phyloP scores from a whole-genome alignment of 2,888 invertebrate genomes.

The Ceratothoa steindachneri region DNA sequence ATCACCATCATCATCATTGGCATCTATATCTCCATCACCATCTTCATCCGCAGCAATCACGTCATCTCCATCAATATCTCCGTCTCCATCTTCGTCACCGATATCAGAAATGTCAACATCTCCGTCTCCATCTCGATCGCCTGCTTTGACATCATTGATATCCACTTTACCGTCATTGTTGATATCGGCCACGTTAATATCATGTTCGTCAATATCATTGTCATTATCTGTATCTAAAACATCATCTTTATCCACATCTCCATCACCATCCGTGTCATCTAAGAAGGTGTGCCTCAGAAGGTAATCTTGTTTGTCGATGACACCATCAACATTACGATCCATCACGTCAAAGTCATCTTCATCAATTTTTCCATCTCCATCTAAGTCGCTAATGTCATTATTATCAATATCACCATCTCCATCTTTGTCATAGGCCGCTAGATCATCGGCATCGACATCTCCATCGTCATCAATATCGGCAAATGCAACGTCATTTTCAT shows the following conservation, averaged over 20 bases:
- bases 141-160: constrained; percentile 21
- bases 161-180: constrained; percentile 38
- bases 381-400: constrained; percentile 27
- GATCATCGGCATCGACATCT: constrained; percentile 37
- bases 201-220: constrained; percentile 41
- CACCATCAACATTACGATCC: constrained; percentile 31
- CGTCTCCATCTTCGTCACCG: constrained; percentile 37
- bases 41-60: constrained; percentile 39
- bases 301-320: constrained; percentile 42
- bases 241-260: constrained; percentile 24
- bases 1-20: constrained; percentile 45
- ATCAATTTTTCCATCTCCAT: constrained; percentile 22
- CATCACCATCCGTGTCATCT: constrained; percentile 26
- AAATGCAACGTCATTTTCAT: constrained; percentile 27
- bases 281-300: constrained; percentile 33
- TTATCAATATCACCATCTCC: constrained; percentile 33
- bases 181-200: constrained; percentile 31
- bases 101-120: constrained; percentile 33
- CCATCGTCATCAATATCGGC: constrained; percentile 43
- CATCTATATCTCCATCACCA: constrained; percentile 44
- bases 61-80: constrained; percentile 41
- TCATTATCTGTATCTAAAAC: constrained; percentile 34
- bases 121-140: constrained; percentile 37
- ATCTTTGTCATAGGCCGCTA: constrained; percentile 19
- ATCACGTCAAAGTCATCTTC: constrained; percentile 20